Evolutionary conservation across 2,797 vertebrate species (phyloP).

Genomic region (Enteromius anoplus): DNA sequence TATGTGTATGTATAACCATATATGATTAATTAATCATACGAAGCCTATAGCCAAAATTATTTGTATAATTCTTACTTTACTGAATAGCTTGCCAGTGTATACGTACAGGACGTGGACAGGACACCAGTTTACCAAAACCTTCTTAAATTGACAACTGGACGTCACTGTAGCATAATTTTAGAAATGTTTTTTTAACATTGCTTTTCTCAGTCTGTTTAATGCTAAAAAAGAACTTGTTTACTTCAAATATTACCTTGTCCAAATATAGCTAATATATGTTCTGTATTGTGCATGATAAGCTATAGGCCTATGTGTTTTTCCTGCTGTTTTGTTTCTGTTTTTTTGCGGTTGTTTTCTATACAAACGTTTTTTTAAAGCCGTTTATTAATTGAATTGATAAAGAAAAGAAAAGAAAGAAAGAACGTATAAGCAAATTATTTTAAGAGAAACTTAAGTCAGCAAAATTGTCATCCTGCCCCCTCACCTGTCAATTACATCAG

Average conservation of each 20-base stretch:
- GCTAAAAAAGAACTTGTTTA: background rate
- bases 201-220: background rate
- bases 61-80: too few species aligned
- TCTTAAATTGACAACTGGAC: constrained; percentile 56
- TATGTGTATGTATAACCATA: too few species aligned
- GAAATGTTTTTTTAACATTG: background rate
- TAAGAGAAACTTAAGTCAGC: background rate
- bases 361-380: background rate
- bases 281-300: background rate
- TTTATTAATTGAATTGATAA: background rate
- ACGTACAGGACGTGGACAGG: too few species aligned
- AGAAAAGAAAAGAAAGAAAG: background rate
- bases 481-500: background rate
- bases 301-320: background rate
- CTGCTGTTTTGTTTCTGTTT: background rate
- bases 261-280: background rate
- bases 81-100: too few species aligned
- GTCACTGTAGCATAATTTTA: constrained; percentile 54
- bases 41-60: too few species aligned
- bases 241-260: background rate
- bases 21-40: too few species aligned
- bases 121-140: background rate
- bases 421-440: background rate
- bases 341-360: background rate
- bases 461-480: background rate